A percentile compares a stretch with the other conserved stretches of the same genome.
These are phyloP conservation scores for Microctenopoma stevenorrisi DNA, from an alignment of 2,797 vertebrate genomes.

Conservation along the genomic window DNA sequence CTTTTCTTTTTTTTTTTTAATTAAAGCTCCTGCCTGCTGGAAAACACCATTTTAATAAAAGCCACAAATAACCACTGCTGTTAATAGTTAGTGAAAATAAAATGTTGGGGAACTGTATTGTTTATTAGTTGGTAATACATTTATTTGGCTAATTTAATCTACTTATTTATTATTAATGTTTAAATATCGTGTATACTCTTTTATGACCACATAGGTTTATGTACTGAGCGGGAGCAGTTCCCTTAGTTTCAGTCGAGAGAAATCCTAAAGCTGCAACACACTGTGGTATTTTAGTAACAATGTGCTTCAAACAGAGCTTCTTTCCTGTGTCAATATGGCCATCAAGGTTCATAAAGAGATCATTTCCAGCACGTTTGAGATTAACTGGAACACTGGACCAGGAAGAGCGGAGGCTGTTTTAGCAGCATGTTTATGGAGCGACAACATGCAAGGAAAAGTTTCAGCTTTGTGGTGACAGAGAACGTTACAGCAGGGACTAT, in stretches of 20 bases:
- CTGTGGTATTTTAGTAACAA: no score
- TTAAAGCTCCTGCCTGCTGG: slow-evolving; percentile 23
- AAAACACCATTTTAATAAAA: neutral
- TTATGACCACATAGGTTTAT: neutral
- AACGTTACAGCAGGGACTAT: slow-evolving; percentile 6
- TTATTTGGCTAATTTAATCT: neutral
- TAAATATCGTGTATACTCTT: neutral
- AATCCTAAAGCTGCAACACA: slow-evolving; percentile 1
- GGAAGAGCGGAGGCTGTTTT: no score
- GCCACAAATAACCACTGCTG: neutral
- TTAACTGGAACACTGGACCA: no score
- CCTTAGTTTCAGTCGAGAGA: neutral
- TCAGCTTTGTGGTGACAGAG: neutral
- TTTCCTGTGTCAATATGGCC: no score
- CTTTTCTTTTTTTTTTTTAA: slow-evolving; percentile 2
- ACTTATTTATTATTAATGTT: neutral
- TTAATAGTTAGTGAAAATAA: neutral
- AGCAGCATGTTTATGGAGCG: no score
- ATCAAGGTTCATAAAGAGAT: no score
- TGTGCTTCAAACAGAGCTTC: no score
- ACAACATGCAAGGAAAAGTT: no score
- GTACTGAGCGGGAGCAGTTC: neutral
- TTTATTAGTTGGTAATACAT: neutral
- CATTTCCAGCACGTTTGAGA: no score
- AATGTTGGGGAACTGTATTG: neutral